phyloP scores from a whole-genome alignment of 2,888 invertebrate genomes.

The Amblyjoppa proteus region DNA sequence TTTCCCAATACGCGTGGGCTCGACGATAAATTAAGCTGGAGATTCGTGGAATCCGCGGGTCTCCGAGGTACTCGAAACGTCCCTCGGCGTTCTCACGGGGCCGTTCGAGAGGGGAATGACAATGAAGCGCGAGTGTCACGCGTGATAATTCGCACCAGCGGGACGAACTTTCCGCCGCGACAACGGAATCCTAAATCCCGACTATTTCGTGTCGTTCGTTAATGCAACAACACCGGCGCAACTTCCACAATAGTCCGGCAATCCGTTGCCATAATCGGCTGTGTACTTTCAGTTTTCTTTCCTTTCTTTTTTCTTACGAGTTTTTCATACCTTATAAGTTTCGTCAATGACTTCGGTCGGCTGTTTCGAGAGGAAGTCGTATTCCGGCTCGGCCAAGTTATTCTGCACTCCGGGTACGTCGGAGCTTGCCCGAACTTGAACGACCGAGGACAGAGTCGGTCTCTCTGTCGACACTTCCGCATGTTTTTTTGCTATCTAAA shows the following conservation, averaged over 20 bases:
- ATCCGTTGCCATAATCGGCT: neutral
- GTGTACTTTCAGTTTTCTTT: neutral
- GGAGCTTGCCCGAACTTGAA: conserved; percentile 85
- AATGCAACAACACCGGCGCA: neutral
- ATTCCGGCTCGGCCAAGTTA: conserved; percentile 92
- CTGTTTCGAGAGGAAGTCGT: conserved; percentile 93
- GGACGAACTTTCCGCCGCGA: conserved; percentile 38
- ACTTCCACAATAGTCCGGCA: neutral
- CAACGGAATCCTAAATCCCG: conserved; percentile 28
- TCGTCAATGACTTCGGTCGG: conserved; percentile 94
- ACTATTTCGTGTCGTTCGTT: conserved; percentile 7
- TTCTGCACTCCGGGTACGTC: conserved; percentile 87
- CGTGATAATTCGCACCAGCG: conserved; percentile 46
- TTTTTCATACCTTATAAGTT: conserved; percentile 90
- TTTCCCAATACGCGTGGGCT: conserved; percentile 36
- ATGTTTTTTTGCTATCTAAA: conserved; percentile 72
- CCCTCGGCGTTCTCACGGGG: conserved; percentile 29
- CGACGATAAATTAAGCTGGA: conserved; percentile 36
- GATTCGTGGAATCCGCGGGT: conserved; percentile 43
- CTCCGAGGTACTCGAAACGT: conserved; percentile 23
- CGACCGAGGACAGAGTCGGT: conserved; percentile 86
- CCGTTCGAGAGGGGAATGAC: conserved; percentile 41
- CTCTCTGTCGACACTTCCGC: conserved; percentile 74
- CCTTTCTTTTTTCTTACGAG: neutral
- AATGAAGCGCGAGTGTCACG: conserved; percentile 35